Percentiles rank a stretch among this genome's conserved stretches.
phyloP scores from a whole-genome alignment of 2,113 vertebrate species.

The Hemicordylus capensis region DNA sequence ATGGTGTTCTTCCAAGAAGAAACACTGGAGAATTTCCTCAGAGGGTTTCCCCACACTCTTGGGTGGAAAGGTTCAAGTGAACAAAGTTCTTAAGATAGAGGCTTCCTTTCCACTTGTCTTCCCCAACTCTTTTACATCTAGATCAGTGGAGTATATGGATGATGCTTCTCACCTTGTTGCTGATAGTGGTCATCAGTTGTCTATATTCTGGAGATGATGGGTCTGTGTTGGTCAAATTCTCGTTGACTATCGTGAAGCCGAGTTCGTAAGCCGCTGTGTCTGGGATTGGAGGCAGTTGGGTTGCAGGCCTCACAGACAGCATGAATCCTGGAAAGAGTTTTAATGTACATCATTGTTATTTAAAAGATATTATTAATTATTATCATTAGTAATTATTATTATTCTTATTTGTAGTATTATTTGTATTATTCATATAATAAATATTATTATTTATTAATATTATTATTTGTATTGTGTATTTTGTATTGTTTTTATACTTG shows the following conservation, averaged over 20 bases:
- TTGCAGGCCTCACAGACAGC: neutral
- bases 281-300: slow-evolving; percentile 16
- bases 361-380: neutral
- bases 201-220: slow-evolving; percentile 59
- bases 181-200: slow-evolving; percentile 57
- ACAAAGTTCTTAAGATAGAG: no score
- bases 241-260: slow-evolving; percentile 73
- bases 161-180: slow-evolving; percentile 63
- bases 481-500: no score
- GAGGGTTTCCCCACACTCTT: no score
- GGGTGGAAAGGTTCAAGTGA: no score
- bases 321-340: slow-evolving; percentile 8
- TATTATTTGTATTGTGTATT: no score
- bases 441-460: no score
- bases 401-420: no score
- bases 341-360: neutral
- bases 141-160: neutral
- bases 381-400: no score
- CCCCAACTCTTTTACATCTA: neutral
- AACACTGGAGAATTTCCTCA: no score
- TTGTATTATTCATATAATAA: no score
- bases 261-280: slow-evolving; percentile 58
- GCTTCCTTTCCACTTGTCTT: neutral
- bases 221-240: slow-evolving; percentile 65
- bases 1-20: no score